A percentile compares a stretch with the other conserved stretches of the same genome.
phyloP scores from a whole-genome alignment of 2,113 vertebrate species.

The Gobius niger region DNA sequence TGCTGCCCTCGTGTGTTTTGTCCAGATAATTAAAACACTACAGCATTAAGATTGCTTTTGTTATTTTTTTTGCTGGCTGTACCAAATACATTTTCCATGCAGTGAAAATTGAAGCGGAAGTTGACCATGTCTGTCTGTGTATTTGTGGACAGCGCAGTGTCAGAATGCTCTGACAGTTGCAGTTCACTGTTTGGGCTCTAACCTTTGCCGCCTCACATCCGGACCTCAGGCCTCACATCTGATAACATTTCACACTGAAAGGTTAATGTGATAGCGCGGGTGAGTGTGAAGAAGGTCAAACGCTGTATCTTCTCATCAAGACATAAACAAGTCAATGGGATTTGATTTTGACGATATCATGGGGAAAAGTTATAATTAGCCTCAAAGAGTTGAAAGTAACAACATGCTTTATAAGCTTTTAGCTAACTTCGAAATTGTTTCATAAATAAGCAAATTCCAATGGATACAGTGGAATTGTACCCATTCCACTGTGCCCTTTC shows the following conservation, averaged over 20 bases:
- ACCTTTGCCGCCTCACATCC: constrained; percentile 67
- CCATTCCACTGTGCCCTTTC: no score
- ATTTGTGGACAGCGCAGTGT: constrained; percentile 21
- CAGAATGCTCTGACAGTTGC: constrained; percentile 49
- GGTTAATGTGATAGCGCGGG: constrained; percentile 65
- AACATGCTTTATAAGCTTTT: no score
- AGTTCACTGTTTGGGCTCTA: constrained; percentile 50
- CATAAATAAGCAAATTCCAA: no score
- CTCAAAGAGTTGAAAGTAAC: background rate
- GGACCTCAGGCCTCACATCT: constrained; percentile 46
- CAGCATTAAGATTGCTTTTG: background rate
- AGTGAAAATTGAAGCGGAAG: no score
- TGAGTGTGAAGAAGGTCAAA: constrained; percentile 70
- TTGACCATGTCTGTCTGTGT: constrained; percentile 12
- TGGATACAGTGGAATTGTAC: no score
- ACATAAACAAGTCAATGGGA: constrained; percentile 26
- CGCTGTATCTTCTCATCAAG: background rate
- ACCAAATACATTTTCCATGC: no score
- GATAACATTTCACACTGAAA: constrained; percentile 74
- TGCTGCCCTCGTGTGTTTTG: constrained; percentile 60
- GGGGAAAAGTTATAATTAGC: constrained; percentile 29
- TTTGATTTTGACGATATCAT: background rate
- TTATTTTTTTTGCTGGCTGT: no score
- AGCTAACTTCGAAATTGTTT: no score
- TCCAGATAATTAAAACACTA: background rate